These are phyloP conservation scores for Aldrovandia affinis DNA, from an alignment of 2,797 vertebrate genomes.

Conservation along the genomic window DNA sequence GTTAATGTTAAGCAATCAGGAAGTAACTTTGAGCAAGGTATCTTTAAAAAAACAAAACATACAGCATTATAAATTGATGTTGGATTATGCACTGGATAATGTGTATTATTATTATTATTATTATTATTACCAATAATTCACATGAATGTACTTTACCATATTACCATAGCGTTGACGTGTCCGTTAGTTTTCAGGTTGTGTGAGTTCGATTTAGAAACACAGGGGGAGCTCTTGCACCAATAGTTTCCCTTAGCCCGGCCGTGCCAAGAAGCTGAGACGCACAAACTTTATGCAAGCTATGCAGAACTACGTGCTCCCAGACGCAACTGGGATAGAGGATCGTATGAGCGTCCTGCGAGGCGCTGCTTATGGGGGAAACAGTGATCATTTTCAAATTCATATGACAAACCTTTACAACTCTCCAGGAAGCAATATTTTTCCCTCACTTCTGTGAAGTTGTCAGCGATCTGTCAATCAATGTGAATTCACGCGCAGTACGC, in stretches of 20 bases:
- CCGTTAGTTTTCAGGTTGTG: constrained; percentile 21
- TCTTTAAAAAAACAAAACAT: too few species aligned
- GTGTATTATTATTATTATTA: not conserved
- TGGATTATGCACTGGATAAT: too few species aligned
- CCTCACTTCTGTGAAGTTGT: constrained; percentile 44
- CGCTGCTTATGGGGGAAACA: not conserved
- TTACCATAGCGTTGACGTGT: not conserved
- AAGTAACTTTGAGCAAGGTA: too few species aligned
- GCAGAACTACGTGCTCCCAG: constrained; percentile 39
- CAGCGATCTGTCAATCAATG: constrained; percentile 48
- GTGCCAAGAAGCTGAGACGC: constrained; percentile 49
- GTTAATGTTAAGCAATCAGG: too few species aligned
- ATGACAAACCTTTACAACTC: not conserved
- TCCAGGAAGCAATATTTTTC: not conserved
- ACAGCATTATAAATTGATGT: too few species aligned
- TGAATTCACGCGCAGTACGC: constrained; percentile 47
- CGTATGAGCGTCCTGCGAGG: not conserved
- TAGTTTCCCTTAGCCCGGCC: constrained; percentile 31
- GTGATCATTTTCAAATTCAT: not conserved
- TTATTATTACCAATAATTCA: not conserved
- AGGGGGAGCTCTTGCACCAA: constrained; percentile 60
- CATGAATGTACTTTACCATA: not conserved
- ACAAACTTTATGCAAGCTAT: constrained; percentile 64
- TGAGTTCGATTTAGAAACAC: constrained; percentile 42
- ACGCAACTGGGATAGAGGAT: not conserved